Evolutionary conservation across 2,797 vertebrate genomes (phyloP), one percentile per base, ranked within the genome.

Genomic region (Vultur gryphus): DNA sequence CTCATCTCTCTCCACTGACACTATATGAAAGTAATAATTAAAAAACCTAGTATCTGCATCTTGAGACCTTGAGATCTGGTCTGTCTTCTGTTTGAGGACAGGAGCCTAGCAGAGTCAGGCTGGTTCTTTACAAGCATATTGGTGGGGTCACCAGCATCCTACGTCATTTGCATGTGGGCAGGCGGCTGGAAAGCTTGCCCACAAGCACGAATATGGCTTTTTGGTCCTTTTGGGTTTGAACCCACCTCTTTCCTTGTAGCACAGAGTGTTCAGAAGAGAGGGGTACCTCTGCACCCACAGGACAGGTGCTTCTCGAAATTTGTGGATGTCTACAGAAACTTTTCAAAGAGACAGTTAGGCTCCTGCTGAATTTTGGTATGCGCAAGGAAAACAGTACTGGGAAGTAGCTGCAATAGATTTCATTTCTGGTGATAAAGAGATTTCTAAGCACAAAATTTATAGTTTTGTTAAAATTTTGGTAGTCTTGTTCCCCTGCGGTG

Each of bases 111-210:
- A 52, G 37, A 14, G 11, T 49, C 7, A 4, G 70, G 31, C 28
- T 78, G 1, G 1, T 54, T 67, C 35, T 58, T 67, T 17, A n/a
- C 33, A 71, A 61, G 9, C 0, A 0, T 33, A 7, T 9, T 23
- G 52, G 14, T 35, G 37, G 43, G 43, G 14, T 66, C 58, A 77
- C 48, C 43, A 81, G 48, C 29, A 33, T 52, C 52, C 46, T 39
- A 25, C 4, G 8, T 29, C n/a, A 24, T 52, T 48, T n/a, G 19
- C 11, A 4, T 16, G n/a, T 14, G 16, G 10, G 13, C 18, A 62
- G 21, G 26, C 19, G 17, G 44, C 65, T 67, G 35, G 20, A 73
- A 78, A 37, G 24, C 13, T 67, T 82, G 10, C 20, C 54, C 17
- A 7, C 7, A 33, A 35, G 54, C 35, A 28, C 14, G 4, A 9